Conservation (phyloP, 2,113 vertebrate genomes). For the Cephalopterus ornatus region DNA sequence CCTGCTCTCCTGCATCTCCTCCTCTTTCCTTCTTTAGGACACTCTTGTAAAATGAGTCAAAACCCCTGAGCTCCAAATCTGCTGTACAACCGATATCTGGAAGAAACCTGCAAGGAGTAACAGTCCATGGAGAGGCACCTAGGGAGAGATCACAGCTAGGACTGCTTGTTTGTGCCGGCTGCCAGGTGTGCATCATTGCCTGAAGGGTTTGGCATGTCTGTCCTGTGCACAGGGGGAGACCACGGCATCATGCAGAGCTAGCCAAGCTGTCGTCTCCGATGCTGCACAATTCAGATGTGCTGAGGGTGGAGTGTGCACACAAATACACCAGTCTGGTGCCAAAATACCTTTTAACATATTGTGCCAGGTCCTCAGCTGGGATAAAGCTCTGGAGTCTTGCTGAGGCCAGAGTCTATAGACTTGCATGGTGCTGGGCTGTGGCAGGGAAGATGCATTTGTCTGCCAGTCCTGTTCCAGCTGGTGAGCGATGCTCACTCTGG, state of each 20-base stretch:
- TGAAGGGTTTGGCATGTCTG: neutral
- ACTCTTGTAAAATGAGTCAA: neutral
- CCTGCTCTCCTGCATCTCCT: neutral
- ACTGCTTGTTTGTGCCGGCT: neutral
- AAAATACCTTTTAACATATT: neutral
- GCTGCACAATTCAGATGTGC: neutral
- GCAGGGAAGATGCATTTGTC: neutral
- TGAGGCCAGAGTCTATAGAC: neutral
- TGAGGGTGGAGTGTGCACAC: neutral
- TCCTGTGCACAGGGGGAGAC: fast-evolving
- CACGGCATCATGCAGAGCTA: neutral
- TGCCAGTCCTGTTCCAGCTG: neutral
- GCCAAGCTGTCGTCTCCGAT: neutral
- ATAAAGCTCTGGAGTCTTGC: neutral
- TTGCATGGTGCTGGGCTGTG: neutral
- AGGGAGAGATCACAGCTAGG: neutral
- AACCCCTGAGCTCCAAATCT: neutral
- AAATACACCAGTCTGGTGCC: neutral
- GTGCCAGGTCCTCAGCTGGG: neutral
- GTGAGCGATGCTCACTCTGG: neutral
- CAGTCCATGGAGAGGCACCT: neutral
- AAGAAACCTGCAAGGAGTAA: neutral
- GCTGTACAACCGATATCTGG: neutral
- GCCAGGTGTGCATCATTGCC: neutral
- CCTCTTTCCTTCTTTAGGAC: neutral